Evolutionary conservation across 2,797 vertebrate genomes (phyloP).

Genomic region (Erithacus rubecula): DNA sequence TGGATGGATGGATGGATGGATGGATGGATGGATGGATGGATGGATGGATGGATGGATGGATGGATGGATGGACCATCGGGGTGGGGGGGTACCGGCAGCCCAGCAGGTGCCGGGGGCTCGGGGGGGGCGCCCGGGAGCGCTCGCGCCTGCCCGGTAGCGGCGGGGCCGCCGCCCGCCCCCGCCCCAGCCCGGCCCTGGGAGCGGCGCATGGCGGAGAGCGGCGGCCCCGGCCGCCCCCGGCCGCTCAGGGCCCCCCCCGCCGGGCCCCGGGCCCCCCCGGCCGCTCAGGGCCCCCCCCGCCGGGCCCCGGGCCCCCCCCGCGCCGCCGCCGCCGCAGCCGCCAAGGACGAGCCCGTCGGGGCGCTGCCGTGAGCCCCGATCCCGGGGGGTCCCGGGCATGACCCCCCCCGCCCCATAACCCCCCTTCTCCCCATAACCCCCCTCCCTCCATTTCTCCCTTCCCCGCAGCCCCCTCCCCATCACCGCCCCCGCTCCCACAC

Average conservation of each 20-base stretch:
- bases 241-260: background rate
- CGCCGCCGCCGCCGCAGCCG: background rate
- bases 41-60: too few species aligned
- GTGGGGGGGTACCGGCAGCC: background rate
- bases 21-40: too few species aligned
- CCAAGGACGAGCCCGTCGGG: background rate
- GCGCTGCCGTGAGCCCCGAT: background rate
- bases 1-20: too few species aligned
- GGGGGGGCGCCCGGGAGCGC: background rate
- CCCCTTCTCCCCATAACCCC: too few species aligned
- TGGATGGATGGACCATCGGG: too few species aligned
- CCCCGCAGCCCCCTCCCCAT: background rate
- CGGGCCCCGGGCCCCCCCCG: background rate
- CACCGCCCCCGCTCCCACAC: background rate
- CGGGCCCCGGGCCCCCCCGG: background rate
- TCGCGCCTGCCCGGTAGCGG: background rate
- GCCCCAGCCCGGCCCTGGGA: background rate
- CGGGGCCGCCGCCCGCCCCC: background rate
- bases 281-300: background rate
- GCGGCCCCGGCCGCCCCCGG: background rate
- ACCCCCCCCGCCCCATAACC: background rate
- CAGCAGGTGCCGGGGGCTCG: background rate
- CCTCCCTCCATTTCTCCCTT: background rate
- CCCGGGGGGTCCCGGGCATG: background rate
- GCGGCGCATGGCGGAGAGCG: background rate